These are phyloP conservation scores for Ellobium chinense DNA, from an alignment of 2,888 invertebrate genomes.

Conservation along the genomic window DNA sequence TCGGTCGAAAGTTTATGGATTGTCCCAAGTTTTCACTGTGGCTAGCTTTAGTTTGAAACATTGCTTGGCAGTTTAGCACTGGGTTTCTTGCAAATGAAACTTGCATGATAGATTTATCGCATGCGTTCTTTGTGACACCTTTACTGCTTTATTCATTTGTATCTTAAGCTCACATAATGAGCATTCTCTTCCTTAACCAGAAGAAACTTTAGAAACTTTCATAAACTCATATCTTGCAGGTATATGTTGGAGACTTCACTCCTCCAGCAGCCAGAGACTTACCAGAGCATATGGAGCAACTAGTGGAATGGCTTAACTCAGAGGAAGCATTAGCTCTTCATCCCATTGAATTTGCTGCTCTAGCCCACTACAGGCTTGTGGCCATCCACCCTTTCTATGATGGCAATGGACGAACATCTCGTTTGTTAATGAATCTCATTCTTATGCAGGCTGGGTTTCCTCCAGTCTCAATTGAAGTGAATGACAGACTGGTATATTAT, in stretches of 20 bases:
- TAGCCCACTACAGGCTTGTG: conserved; percentile 97
- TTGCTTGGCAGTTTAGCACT: too few relatives aligned
- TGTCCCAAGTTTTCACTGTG: too few relatives aligned
- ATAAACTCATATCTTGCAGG: conserved; percentile 79
- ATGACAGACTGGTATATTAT: conserved; percentile 86
- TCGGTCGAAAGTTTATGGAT: too few relatives aligned
- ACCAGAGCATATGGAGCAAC: conserved; percentile 89
- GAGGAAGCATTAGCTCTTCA: conserved; percentile 91
- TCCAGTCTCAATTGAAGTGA: conserved; percentile 95
- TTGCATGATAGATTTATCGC: too few relatives aligned
- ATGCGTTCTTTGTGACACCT: too few relatives aligned
- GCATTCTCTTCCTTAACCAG: neutral
- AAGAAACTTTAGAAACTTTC: too few relatives aligned
- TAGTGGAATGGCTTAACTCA: conserved; percentile 93
- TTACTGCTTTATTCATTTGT: too few relatives aligned
- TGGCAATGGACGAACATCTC: conserved; percentile 96
- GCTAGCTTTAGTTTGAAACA: too few relatives aligned
- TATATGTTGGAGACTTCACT: conserved; percentile 96
- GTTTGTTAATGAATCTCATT: conserved; percentile 96
- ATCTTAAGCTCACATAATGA: neutral
- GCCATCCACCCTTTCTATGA: conserved; percentile 98
- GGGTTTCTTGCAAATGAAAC: too few relatives aligned
- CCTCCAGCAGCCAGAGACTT: conserved; percentile 93
- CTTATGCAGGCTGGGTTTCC: conserved; percentile 96
- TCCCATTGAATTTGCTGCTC: conserved; percentile 95